phyloP scores from a whole-genome alignment of 2,797 vertebrate species.

The Lepidocolaptes lacrymiger region DNA sequence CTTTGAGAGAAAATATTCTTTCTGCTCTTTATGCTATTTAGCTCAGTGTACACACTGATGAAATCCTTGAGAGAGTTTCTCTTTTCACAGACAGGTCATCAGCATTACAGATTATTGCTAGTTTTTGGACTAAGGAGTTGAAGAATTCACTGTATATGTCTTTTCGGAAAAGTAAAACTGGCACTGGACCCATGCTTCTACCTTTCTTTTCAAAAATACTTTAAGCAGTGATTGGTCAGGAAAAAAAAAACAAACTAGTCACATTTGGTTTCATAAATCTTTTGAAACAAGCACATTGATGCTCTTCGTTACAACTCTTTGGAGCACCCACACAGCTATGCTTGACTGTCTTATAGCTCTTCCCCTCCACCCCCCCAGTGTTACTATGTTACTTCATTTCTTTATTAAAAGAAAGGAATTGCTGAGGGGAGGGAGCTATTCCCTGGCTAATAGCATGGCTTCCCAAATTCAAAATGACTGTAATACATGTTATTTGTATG shows the following conservation, averaged over 20 bases:
- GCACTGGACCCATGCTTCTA: neutral
- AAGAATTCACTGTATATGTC: neutral
- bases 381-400: neutral
- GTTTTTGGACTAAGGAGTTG: neutral
- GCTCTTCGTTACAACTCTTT: neutral
- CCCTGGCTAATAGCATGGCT: neutral
- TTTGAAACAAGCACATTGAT: neutral
- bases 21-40: conserved; percentile 25
- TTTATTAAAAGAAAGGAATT: neutral
- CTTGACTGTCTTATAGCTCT: neutral
- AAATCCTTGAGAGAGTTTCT: conserved; percentile 1
- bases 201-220: neutral
- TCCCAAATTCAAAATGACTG: neutral
- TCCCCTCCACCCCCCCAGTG: neutral
- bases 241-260: neutral
- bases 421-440: neutral
- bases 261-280: neutral
- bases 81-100: neutral
- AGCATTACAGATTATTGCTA: neutral
- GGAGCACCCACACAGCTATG: neutral
- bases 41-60: neutral
- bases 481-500: neutral
- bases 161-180: neutral
- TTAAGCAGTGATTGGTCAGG: neutral
- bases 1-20: conserved; percentile 45